phyloP scores from a whole-genome alignment of 2,888 invertebrate genomes.

The Ecliptopera silaceata region DNA sequence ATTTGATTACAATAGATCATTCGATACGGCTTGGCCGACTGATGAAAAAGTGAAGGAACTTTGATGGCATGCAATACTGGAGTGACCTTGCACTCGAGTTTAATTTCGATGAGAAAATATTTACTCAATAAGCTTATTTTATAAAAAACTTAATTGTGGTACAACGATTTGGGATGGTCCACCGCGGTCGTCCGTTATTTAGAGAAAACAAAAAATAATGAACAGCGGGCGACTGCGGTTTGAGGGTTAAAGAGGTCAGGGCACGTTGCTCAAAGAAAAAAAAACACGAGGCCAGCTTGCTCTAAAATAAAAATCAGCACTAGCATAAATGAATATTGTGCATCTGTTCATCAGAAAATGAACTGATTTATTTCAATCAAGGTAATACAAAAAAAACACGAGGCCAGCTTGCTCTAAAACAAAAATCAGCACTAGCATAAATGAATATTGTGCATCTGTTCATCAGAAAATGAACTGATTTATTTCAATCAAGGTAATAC shows the following conservation, averaged over 20 bases:
- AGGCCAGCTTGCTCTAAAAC: no score
- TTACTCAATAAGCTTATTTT: constrained; percentile 51
- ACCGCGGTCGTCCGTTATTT: constrained; percentile 23
- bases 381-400: no score
- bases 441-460: no score
- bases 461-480: no score
- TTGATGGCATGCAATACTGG: constrained; percentile 43
- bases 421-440: no score
- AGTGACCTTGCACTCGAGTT: constrained; percentile 51
- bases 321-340: no score
- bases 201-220: background rate
- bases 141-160: constrained; percentile 51
- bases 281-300: background rate
- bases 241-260: constrained; percentile 1
- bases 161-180: constrained; percentile 47
- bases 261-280: background rate
- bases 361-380: no score
- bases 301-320: background rate
- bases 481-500: no score
- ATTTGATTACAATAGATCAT: constrained; percentile 39
- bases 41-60: constrained; percentile 43
- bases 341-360: no score
- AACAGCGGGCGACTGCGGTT: background rate
- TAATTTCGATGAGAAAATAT: constrained; percentile 40
- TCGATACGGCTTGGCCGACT: constrained; percentile 26